Percentiles rank a stretch among this genome's conserved stretches.
phyloP scores from a whole-genome alignment of 1,140 invertebrate species.

The Zaprionus kolodkinae region DNA sequence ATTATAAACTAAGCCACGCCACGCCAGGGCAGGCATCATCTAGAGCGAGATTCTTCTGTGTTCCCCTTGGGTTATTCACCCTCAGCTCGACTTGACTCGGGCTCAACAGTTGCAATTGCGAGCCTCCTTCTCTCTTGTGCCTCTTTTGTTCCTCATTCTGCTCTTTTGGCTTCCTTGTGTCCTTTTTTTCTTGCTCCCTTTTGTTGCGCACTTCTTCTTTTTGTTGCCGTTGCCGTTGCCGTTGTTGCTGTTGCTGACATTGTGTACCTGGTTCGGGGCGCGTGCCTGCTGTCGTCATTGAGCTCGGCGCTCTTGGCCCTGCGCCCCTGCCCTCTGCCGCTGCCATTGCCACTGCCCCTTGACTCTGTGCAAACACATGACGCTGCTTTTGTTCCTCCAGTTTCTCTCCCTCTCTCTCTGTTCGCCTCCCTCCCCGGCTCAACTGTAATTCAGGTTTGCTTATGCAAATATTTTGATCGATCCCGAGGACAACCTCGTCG shows the following conservation, averaged over 20 bases:
- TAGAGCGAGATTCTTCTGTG: conserved; percentile 61
- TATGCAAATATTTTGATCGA: conserved; percentile 78
- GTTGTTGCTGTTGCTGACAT: conserved; percentile 30
- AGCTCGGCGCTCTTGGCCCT: conserved; percentile 29
- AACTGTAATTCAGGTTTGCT: conserved; percentile 72
- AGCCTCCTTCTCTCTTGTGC: neutral
- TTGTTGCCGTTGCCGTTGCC: conserved; percentile 18
- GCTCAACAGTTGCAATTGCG: conserved; percentile 68
- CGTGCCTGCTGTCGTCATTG: conserved; percentile 81
- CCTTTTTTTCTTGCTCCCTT: conserved; percentile 42
- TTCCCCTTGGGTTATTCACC: conserved; percentile 49
- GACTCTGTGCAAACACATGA: conserved; percentile 65
- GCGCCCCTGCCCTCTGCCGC: conserved; percentile 2
- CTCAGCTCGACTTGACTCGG: conserved; percentile 23
- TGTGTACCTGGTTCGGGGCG: conserved; percentile 66
- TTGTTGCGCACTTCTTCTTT: conserved; percentile 45
- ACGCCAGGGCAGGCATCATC: neutral
- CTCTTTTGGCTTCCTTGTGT: conserved; percentile 24
- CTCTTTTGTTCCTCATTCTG: conserved; percentile 13
- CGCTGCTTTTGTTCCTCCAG: conserved; percentile 40
- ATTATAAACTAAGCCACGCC: conserved; percentile 59
- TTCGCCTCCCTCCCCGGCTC: conserved; percentile 1
- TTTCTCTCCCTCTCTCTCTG: conserved; percentile 5
- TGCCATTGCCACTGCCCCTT: conserved; percentile 14
- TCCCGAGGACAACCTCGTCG: conserved; percentile 42